Base-by-base conservation (phyloP, 2,113 vertebrate species). In the Ornithorhynchus anatinus region DNA sequence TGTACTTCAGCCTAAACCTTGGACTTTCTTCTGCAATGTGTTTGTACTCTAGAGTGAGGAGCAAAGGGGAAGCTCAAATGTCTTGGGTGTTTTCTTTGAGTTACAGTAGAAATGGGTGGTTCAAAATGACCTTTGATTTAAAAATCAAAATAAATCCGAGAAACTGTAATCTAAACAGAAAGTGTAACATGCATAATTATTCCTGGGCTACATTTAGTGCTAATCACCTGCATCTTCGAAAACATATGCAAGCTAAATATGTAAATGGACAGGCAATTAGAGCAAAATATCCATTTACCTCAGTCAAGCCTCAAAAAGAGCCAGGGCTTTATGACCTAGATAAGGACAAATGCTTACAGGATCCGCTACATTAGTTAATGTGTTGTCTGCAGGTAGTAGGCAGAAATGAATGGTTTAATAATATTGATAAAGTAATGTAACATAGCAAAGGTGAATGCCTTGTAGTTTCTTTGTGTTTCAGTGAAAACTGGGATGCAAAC, bases 341-440 rank as follows among this genome's bases (percentile, higher is more conserved):
- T n/a, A n/a, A n/a, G n/a, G n/a, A n/a, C n/a, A n/a, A n/a, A n/a
- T n/a, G n/a, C n/a, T n/a, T n/a, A n/a, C n/a, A n/a, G n/a, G n/a
- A n/a, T n/a, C n/a, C n/a, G n/a, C n/a, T n/a, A 61, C 44, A 60
- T 29, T 2, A 53, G 58, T 86, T n/a, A 25, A 10, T 70, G 63
- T 68, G 3, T 33, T 1, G 5, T 47, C 40, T 60, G 2, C 12
- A 15, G 1, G 31, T 52, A 42, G 35, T 32, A 51, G 51, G 33
- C 61, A 40, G 54, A 66, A 69, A 84, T 61, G 79, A 62, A 1
- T 17, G 48, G 29, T 29, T 52, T 40, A 35, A 47, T 42, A 82
- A 42, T 67, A 77, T 23, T 48, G 75, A 50, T n/a, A 29, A 70
- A 56, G 10, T 39, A 40, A 60, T 48, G 25, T 60, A 35, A 52